Percentiles rank a stretch among this genome's conserved stretches.
phyloP scores from a whole-genome alignment of 2,797 vertebrate species.

The Lateolabrax maculatus region DNA sequence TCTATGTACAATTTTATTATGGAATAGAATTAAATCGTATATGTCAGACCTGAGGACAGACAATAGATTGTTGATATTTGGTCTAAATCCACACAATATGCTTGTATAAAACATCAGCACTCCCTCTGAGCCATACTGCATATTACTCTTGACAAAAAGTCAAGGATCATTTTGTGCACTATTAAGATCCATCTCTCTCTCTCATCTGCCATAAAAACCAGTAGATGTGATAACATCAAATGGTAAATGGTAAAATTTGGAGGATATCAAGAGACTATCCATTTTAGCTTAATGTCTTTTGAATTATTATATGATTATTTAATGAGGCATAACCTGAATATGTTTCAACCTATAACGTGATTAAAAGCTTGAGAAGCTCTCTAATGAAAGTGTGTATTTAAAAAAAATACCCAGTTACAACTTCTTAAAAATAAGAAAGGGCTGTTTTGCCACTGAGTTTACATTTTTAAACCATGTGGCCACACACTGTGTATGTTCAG shows the following conservation, averaged over 20 bases:
- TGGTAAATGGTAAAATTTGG: not conserved
- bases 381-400: not conserved
- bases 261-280: not conserved
- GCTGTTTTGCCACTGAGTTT: not conserved
- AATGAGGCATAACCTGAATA: not conserved
- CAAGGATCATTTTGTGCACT: not conserved
- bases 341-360: not conserved
- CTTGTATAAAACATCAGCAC: not conserved
- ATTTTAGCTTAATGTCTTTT: slow-evolving; percentile 5
- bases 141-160: not conserved
- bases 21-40: not conserved
- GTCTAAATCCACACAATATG: not conserved
- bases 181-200: not conserved
- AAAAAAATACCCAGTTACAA: not conserved
- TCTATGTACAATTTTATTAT: not conserved
- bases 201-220: not conserved
- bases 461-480: not conserved
- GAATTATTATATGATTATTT: not conserved
- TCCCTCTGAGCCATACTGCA: not conserved
- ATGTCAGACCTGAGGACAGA: not conserved
- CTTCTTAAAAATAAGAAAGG: not conserved
- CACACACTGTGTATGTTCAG: not conserved
- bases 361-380: not conserved
- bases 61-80: not conserved
- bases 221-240: not conserved